A percentile compares a stretch with the other conserved stretches of the same genome.
Evolutionary conservation across 2,888 invertebrate genomes (phyloP).

Genomic region (Morpho achilles): DNA sequence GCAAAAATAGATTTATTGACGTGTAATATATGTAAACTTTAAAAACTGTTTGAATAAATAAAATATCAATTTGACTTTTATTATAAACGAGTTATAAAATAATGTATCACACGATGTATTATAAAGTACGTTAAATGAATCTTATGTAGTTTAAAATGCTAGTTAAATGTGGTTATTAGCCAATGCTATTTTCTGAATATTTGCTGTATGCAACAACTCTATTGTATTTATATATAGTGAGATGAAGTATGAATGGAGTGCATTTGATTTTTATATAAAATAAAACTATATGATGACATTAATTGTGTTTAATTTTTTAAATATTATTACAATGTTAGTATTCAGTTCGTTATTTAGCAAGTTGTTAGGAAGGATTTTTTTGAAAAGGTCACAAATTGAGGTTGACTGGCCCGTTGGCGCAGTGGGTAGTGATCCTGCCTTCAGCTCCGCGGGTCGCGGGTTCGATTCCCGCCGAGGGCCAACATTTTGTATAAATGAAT

Average conservation of each 20-base stretch:
- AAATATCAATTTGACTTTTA: conserved; percentile 24
- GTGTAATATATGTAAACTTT: conserved; percentile 69
- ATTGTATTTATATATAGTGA: conserved; percentile 73
- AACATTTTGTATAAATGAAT: too few relatives aligned
- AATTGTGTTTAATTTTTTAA: conserved; percentile 30
- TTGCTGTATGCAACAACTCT: conserved; percentile 64
- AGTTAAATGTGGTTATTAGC: conserved; percentile 75
- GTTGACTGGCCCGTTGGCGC: too few relatives aligned
- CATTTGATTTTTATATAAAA: conserved; percentile 77
- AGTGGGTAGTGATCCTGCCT: too few relatives aligned
- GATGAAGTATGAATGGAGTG: conserved; percentile 68
- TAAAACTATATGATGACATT: conserved; percentile 71
- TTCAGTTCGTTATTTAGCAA: too few relatives aligned
- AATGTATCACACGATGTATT: conserved; percentile 66
- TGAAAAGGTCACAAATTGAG: too few relatives aligned
- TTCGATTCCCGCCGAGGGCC: too few relatives aligned
- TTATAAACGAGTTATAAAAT: conserved; percentile 43
- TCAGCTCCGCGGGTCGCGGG: too few relatives aligned
- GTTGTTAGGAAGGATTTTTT: too few relatives aligned
- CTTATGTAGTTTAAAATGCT: conserved; percentile 67
- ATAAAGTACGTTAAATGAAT: conserved; percentile 64
- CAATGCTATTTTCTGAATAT: conserved; percentile 77
- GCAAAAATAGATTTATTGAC: conserved; percentile 62
- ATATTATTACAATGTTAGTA: too few relatives aligned
- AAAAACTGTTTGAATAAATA: conserved; percentile 27